Evolutionary conservation across 1,140 invertebrate genomes (phyloP).

Genomic region (Drosophila parvula): DNA sequence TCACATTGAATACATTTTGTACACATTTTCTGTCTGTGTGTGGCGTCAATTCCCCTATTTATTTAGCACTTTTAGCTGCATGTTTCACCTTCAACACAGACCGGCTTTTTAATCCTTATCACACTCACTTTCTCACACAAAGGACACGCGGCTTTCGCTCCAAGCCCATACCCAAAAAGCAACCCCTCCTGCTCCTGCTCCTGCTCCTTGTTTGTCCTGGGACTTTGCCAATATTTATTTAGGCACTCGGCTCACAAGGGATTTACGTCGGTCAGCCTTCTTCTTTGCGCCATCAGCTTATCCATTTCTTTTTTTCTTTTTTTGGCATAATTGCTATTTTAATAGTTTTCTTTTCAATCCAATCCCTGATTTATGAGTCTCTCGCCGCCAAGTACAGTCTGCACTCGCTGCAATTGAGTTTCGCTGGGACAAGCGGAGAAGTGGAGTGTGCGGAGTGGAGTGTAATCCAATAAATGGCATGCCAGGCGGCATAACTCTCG

Average conservation of each 20-base stretch:
- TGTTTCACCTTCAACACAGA: conserved; percentile 45
- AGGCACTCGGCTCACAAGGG: conserved; percentile 57
- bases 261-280: conserved; percentile 45
- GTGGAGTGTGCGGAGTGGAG: conserved; percentile 22
- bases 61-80: conserved; percentile 70
- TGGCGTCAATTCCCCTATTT: conserved; percentile 62
- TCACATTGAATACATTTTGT: conserved; percentile 43
- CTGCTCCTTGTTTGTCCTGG: conserved; percentile 47
- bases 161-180: not conserved
- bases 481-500: conserved; percentile 53
- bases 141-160: conserved; percentile 31
- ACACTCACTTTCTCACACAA: conserved; percentile 39
- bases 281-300: not conserved
- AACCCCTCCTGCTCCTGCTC: conserved; percentile 4
- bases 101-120: conserved; percentile 78
- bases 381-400: conserved; percentile 30
- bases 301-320: conserved; percentile 29
- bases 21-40: conserved; percentile 9
- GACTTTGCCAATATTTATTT: conserved; percentile 78
- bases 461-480: conserved; percentile 79
- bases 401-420: conserved; percentile 52
- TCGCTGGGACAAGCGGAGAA: conserved; percentile 4
- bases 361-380: conserved; percentile 37
- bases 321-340: conserved; percentile 74
- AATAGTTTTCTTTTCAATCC: conserved; percentile 57